Conservation (phyloP, 2,113 vertebrate species). For the Leucopsar rothschildi region DNA sequence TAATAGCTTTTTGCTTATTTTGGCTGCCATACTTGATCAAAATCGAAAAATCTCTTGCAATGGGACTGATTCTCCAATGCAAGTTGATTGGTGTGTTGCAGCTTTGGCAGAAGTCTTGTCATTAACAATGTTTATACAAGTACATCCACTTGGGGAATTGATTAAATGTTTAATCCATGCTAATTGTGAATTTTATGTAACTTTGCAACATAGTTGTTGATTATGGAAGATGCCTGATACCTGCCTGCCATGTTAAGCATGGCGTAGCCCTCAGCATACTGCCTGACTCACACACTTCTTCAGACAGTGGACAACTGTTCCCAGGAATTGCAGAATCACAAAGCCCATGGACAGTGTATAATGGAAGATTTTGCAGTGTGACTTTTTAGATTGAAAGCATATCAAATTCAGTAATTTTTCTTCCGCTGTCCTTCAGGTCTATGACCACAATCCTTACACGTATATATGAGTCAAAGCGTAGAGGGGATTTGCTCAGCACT, state of each 20-base stretch:
- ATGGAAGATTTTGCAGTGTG: background rate
- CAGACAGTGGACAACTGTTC: background rate
- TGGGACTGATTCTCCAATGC: background rate
- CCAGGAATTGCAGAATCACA: background rate
- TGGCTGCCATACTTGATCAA: background rate
- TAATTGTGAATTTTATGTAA: background rate
- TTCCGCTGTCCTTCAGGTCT: background rate
- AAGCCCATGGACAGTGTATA: background rate
- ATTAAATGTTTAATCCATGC: background rate
- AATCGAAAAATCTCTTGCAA: accelerated
- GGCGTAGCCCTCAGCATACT: background rate
- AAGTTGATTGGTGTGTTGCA: background rate
- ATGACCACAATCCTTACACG: accelerated
- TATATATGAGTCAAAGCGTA: background rate
- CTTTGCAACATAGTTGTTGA: background rate
- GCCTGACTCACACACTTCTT: background rate
- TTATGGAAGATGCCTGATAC: background rate
- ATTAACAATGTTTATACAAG: background rate
- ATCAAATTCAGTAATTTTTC: background rate
- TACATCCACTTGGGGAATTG: background rate
- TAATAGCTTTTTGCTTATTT: background rate
- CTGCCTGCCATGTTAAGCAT: background rate
- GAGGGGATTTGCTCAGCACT: background rate
- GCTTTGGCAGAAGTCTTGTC: background rate
- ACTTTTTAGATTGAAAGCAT: background rate